These are phyloP conservation scores for Eueremaeus valkanovi DNA, from an alignment of 2,888 invertebrate genomes.

Conservation along the genomic window DNA sequence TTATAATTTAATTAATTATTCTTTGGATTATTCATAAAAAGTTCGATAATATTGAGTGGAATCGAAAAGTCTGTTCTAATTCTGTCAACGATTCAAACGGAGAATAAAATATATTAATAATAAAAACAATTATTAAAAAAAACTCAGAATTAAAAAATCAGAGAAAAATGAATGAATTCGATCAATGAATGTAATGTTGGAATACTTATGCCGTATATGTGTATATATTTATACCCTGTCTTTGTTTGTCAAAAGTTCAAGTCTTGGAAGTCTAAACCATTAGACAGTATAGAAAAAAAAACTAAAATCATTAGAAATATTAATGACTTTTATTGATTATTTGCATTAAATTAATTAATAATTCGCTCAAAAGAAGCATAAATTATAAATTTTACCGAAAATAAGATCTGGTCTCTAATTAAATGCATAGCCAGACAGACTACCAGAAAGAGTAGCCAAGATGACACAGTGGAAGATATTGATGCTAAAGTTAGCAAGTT, in stretches of 20 bases:
- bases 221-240: not conserved
- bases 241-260: not conserved
- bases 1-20: not conserved
- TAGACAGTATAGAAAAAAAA: no score
- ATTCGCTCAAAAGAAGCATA: not conserved
- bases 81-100: not conserved
- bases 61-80: not conserved
- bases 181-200: not conserved
- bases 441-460: no score
- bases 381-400: not conserved
- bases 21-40: no score
- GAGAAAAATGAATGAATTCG: not conserved
- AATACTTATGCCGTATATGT: not conserved
- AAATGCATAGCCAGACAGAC: constrained; percentile 15
- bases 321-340: constrained; percentile 31
- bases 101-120: not conserved
- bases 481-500: no score
- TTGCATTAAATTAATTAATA: constrained; percentile 29
- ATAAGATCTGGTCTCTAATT: not conserved
- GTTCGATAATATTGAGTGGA: not conserved
- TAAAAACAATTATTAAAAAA: not conserved
- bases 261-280: no score
- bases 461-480: no score
- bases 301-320: constrained; percentile 29
- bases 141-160: not conserved